These are phyloP conservation scores for Enteromius trimaculatus DNA, from an alignment of 2,797 vertebrate genomes.

Conservation along the genomic window DNA sequence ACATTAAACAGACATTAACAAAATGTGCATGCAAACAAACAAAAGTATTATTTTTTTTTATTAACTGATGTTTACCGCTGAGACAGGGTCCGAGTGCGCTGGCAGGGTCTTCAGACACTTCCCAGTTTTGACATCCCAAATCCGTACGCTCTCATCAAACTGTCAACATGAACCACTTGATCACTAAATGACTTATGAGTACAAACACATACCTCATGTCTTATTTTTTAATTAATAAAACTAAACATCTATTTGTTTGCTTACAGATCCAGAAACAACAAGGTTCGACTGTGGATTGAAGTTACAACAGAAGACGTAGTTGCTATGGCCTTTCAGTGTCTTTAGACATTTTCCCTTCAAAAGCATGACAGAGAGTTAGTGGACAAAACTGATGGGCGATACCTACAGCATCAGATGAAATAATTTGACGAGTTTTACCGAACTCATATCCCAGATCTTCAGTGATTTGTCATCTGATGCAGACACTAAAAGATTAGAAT, in stretches of 20 bases:
- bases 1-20: not conserved
- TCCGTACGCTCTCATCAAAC: conserved; percentile 96
- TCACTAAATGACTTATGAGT: not conserved
- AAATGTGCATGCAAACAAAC: not conserved
- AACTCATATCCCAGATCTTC: conserved; percentile 98
- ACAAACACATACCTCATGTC: not conserved
- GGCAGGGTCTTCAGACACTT: conserved; percentile 98
- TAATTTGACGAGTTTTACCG: conserved; percentile 72
- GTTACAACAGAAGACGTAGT: conserved; percentile 98
- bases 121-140: conserved; percentile 97
- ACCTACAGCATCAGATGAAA: not conserved
- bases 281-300: conserved; percentile 99
- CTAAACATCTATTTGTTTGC: conserved; percentile 63
- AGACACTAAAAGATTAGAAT: conserved; percentile 96
- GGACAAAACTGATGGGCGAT: not conserved
- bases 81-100: conserved; percentile 95
- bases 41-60: not conserved
- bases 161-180: conserved; percentile 61
- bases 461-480: conserved; percentile 97
- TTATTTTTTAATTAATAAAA: not conserved
- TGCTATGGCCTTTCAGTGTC: conserved; percentile 96
- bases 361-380: conserved; percentile 1
- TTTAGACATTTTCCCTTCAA: conserved; percentile 94
- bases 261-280: conserved; percentile 98
- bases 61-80: conserved; percentile 82